A percentile compares a stretch with the other conserved stretches of the same genome.
Conservation (phyloP, 1,140 invertebrate genomes). For the Solenopsis fugax region DNA sequence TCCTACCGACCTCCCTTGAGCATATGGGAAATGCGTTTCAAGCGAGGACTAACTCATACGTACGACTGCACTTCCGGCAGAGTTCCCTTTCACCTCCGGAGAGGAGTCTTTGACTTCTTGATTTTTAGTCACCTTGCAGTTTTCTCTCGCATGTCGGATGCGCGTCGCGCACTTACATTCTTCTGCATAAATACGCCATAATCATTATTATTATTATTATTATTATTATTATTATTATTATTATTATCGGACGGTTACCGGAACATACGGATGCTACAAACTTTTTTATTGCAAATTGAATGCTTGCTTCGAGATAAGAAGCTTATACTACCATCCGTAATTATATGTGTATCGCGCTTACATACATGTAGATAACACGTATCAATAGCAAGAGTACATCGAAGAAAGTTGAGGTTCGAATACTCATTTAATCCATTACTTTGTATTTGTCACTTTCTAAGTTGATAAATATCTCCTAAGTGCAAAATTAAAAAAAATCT, state of each 20-base stretch:
- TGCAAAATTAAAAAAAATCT: neutral
- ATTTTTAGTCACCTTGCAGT: constrained; percentile 45
- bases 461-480: neutral
- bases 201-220: neutral
- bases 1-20: constrained; percentile 30
- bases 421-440: neutral
- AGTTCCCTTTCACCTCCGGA: constrained; percentile 48
- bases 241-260: neutral
- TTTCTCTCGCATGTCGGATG: constrained; percentile 26
- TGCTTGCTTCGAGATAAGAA: neutral
- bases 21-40: constrained; percentile 13
- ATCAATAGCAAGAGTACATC: neutral
- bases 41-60: neutral
- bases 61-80: constrained; percentile 6
- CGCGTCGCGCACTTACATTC: neutral
- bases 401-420: neutral
- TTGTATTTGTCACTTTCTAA: neutral
- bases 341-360: neutral
- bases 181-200: neutral
- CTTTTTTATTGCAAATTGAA: neutral
- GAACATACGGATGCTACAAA: neutral
- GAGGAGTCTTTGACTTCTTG: constrained; percentile 23
- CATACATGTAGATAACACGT: neutral
- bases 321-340: neutral
- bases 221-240: neutral